Base-by-base conservation (phyloP, 2,888 invertebrate genomes). In the Lacanobia wlatinum region DNA sequence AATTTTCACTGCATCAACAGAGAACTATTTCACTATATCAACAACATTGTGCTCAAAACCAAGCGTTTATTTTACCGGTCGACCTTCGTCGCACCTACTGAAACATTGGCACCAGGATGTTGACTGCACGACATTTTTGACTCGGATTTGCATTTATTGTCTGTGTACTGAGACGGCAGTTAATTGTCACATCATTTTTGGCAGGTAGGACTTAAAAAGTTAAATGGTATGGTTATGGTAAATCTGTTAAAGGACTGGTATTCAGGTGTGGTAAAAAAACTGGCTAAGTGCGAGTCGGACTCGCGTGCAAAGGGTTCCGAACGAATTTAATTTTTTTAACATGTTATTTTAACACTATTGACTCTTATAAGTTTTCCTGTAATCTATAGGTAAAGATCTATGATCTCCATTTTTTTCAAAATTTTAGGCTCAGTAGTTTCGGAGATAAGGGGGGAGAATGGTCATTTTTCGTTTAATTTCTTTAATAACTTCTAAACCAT, bases 81-180 rank as follows among this genome's bases (percentile, higher is more conserved):
- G 94, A 85, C 95, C 95, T 95, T 95, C 93, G 89, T 84, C 90
- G 90, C 94, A 90, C 94, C 94, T 88, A 94, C 94, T 90, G 90
- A 89, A 87, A 90, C 87, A 88, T 87, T 87, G 88, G 85, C 80
- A 94, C 90, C 95, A 94, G 94, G 94, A 95, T 94, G 90, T 90
- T 70, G 84, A 77, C 83, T 87, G 88, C 91, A 90, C 90, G 91
- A 92, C 90, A 92, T 91, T 91, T 93, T 91, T 90, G 90, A 89
- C 85, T 89, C 82, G 81, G 82, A 91, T 93, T 91, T 89, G 86
- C 88, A 91, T 91, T 85, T 75, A 84, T 79, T 85, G 86, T 74
- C 80, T 76, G 75, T 72, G 78, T 74, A 78, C 70, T 12, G 67
- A 82, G 76, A 75, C 78, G 66, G 72, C 62, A 79, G 18, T 73